Evolutionary conservation across 2,888 invertebrate genomes (phyloP), one percentile per base, ranked within the genome.

Genomic region (Drosophila cracens): DNA sequence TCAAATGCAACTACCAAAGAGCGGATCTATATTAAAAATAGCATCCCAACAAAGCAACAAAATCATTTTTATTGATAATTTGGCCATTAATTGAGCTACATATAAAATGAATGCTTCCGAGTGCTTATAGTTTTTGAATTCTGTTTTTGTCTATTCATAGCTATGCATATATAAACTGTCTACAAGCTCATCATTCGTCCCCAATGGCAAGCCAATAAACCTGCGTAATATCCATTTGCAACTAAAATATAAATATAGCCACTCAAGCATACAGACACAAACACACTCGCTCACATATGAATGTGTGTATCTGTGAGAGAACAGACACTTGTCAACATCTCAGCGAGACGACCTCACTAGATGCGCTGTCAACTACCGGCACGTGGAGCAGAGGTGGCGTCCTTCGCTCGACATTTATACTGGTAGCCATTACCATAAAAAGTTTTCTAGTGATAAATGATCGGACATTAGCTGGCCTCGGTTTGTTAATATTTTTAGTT

Each of bases 401-500:
- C 81, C 81, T 76, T 87, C 85, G 70, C 51, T 69, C 70, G 61
- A 48, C 69, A 57, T 77, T 71, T 70, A 62, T 78, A 64, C 60
- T 51, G 69, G 63, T 52, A 57, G 62, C 70, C 78, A 79, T 76
- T 76, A 73, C 27, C 76, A 73, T 79, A 76, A 70, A 76, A 64
- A 77, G 66, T 57, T 77, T 65, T 72, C 46, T 58, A 78, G 87
- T 88, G 85, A 88, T 88, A 85, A 88, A 85, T 88, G 89, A 88
- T 83, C 80, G 60, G 40, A 70, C 71, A 84, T 82, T 87, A 82
- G 70, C 71, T 74, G 61, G 72, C 70, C 59, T 57, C 59, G 78
- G 74, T 68, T 86, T 78, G 79, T 86, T 88, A 86, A 85, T 88
- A 86, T 80, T 86, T 86, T 83, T 83, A 86, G 87, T 86, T 82